Percentiles rank a stretch among this genome's conserved stretches.
These are phyloP conservation scores for Plebejus argus DNA, from an alignment of 2,888 invertebrate genomes.

Conservation along the genomic window DNA sequence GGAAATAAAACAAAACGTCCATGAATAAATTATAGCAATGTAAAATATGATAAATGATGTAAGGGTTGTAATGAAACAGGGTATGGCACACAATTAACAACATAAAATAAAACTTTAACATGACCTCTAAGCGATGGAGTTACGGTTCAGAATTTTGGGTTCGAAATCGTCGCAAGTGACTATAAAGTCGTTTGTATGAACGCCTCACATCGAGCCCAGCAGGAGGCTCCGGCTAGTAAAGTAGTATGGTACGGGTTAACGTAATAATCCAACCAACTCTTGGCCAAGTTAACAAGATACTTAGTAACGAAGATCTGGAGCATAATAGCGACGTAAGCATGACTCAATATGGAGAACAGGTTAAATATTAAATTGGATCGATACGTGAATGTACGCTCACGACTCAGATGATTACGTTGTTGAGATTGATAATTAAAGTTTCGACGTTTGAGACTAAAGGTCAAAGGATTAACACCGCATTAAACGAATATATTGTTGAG, in stretches of 20 bases:
- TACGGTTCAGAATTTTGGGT: constrained; percentile 50
- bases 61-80: constrained; percentile 74
- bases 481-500: constrained; percentile 34
- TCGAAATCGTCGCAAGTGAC: constrained; percentile 53
- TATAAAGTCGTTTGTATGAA: constrained; percentile 59
- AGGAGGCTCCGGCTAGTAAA: constrained; percentile 73
- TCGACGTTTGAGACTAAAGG: constrained; percentile 67
- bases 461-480: constrained; percentile 48
- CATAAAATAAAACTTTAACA: constrained; percentile 46
- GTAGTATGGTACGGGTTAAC: constrained; percentile 74
- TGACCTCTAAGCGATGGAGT: constrained; percentile 36
- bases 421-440: constrained; percentile 72
- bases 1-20: constrained; percentile 70
- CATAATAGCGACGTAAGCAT: constrained; percentile 44
- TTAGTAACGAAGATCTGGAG: constrained; percentile 46
- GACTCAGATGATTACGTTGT: constrained; percentile 75
- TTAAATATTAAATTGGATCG: constrained; percentile 53
- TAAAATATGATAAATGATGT: constrained; percentile 79
- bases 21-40: constrained; percentile 78
- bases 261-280: constrained; percentile 70
- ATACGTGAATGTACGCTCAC: constrained; percentile 55
- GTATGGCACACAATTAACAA: constrained; percentile 62
- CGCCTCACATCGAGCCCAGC: constrained; percentile 76
- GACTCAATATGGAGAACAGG: constrained; percentile 40
- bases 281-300: constrained; percentile 64